Conservation (phyloP, 1,140 invertebrate genomes). For the Pentalonia nigronervosa region DNA sequence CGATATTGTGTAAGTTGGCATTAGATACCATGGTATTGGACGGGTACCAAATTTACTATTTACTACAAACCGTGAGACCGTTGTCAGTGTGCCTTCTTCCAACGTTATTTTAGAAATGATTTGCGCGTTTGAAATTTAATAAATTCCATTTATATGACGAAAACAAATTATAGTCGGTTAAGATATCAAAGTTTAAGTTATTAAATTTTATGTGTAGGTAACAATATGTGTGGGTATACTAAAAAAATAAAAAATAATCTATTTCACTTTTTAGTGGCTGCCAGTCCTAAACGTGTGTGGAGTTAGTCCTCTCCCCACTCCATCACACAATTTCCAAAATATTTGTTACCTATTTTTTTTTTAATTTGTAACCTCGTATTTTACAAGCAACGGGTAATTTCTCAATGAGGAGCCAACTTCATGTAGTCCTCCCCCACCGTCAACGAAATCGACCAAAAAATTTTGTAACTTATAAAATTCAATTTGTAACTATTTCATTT, state of each 20-base stretch:
- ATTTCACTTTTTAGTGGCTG: background rate
- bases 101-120: background rate
- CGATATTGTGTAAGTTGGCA: conserved; percentile 8
- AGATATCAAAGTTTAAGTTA: background rate
- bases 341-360: no score
- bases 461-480: no score
- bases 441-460: no score
- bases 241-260: background rate
- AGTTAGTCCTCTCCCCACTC: no score
- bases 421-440: no score
- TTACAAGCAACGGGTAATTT: no score
- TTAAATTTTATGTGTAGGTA: background rate
- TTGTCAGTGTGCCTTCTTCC: background rate
- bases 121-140: background rate
- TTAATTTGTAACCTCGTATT: no score
- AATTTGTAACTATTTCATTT: no score
- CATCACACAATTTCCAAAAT: no score
- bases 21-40: background rate
- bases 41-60: background rate
- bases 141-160: background rate
- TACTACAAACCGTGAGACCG: background rate
- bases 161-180: background rate
- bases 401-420: no score
- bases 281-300: no score
- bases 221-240: no score